phyloP scores from a whole-genome alignment of 2,888 invertebrate species.

The Endotricha flammealis region DNA sequence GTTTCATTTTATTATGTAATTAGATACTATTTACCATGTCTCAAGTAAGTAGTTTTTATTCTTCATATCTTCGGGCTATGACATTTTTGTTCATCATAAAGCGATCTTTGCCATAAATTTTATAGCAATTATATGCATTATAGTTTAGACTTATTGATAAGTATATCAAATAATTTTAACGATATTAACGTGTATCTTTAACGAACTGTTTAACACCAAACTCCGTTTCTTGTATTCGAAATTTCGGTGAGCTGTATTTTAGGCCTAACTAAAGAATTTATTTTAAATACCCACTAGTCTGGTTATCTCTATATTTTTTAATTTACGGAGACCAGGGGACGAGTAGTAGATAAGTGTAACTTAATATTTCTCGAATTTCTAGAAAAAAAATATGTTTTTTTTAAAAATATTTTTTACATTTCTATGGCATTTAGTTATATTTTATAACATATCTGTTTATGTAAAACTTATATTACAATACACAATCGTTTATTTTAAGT shows the following conservation, averaged over 20 bases:
- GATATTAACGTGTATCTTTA: no score
- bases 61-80: slow-evolving; percentile 5
- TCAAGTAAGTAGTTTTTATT: neutral
- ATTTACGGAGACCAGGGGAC: slow-evolving; percentile 11
- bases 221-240: neutral
- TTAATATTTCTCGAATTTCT: neutral
- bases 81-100: slow-evolving; percentile 1
- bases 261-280: slow-evolving; percentile 7
- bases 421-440: no score
- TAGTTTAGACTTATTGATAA: no score
- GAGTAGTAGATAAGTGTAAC: neutral
- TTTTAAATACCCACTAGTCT: slow-evolving; percentile 13
- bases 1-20: slow-evolving; percentile 1
- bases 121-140: no score
- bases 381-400: no score
- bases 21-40: neutral
- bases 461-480: no score
- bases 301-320: slow-evolving; percentile 9
- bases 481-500: no score
- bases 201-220: no score
- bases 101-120: slow-evolving; percentile 8
- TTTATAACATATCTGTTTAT: no score
- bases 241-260: neutral
- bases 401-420: no score
- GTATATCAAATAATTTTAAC: slow-evolving; percentile 3